These are phyloP conservation scores for Hirtodrosophila cameraria DNA, from an alignment of 2,888 invertebrate species.

Conservation along the genomic window DNA sequence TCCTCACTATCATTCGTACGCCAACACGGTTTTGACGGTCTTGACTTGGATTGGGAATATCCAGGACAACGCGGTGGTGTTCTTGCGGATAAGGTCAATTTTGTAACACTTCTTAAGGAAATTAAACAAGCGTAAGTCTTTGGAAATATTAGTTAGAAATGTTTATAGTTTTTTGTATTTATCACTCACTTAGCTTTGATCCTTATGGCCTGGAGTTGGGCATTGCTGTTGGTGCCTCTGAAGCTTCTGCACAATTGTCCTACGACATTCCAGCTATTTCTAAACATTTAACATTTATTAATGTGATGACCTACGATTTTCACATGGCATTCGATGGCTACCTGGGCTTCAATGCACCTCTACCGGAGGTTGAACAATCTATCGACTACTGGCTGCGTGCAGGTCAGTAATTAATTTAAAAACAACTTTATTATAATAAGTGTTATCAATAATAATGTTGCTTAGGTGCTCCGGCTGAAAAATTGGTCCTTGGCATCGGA, in stretches of 20 bases:
- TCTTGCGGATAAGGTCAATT: constrained; percentile 89
- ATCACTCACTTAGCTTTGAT: constrained; percentile 45
- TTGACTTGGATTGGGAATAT: constrained; percentile 97
- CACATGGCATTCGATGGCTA: constrained; percentile 51
- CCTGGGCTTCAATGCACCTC: constrained; percentile 69
- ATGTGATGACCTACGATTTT: constrained; percentile 79
- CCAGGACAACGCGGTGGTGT: constrained; percentile 86
- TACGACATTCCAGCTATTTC: constrained; percentile 72
- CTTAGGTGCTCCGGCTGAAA: constrained; percentile 87
- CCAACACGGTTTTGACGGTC: constrained; percentile 92
- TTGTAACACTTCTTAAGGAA: constrained; percentile 81
- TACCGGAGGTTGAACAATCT: constrained; percentile 91
- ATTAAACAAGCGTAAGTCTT: constrained; percentile 63
- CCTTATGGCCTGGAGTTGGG: constrained; percentile 87
- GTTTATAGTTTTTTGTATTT: too few relatives aligned
- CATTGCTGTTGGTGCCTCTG: constrained; percentile 85
- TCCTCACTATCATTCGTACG: constrained; percentile 91
- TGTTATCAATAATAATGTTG: too few relatives aligned
- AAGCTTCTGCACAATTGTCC: constrained; percentile 47
- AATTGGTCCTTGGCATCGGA: constrained; percentile 93
- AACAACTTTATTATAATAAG: neutral
- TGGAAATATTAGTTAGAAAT: too few relatives aligned
- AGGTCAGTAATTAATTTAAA: constrained; percentile 9
- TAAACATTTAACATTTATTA: constrained; percentile 68
- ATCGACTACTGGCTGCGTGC: constrained; percentile 91